A percentile compares a stretch with the other conserved stretches of the same genome.
Evolutionary conservation across 2,888 invertebrate species (phyloP).

Genomic region (Drosophila phalerata): DNA sequence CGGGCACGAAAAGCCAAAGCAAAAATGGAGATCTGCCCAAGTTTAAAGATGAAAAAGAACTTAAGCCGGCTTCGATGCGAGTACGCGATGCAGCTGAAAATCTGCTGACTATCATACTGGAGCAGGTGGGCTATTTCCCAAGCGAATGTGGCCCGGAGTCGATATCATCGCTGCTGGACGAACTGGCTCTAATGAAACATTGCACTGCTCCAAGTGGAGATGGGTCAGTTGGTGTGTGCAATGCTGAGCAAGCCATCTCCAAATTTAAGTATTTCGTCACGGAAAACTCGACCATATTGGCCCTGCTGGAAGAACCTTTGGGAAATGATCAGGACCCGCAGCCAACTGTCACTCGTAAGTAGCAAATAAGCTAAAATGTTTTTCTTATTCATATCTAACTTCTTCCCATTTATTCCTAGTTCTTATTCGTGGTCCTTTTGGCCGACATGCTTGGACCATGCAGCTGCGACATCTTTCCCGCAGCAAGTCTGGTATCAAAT

Average conservation of each 20-base stretch:
- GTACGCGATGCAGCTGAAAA: slow-evolving; percentile 99
- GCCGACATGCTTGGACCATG: slow-evolving; percentile 97
- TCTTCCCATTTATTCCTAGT: slow-evolving; percentile 85
- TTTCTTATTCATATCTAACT: no score
- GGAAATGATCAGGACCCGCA: slow-evolving; percentile 97
- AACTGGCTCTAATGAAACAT: slow-evolving; percentile 92
- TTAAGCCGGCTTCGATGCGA: slow-evolving; percentile 98
- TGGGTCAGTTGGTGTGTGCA: slow-evolving; percentile 59
- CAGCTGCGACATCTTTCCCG: slow-evolving; percentile 94
- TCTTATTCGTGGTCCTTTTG: slow-evolving; percentile 96
- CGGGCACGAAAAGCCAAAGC: slow-evolving; percentile 95
- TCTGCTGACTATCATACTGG: slow-evolving; percentile 94
- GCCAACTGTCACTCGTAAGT: slow-evolving; percentile 91
- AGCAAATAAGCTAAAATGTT: no score
- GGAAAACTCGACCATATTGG: slow-evolving; percentile 95
- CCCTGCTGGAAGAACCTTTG: slow-evolving; percentile 95
- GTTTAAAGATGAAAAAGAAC: slow-evolving; percentile 97
- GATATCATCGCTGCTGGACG: slow-evolving; percentile 94
- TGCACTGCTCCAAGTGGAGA: slow-evolving; percentile 87
- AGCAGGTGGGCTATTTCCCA: slow-evolving; percentile 95
- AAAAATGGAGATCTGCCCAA: slow-evolving; percentile 95
- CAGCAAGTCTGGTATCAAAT: slow-evolving; percentile 90
- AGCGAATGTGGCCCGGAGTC: slow-evolving; percentile 94
- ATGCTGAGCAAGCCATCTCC: slow-evolving; percentile 87
- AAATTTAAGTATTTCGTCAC: slow-evolving; percentile 95